Percentiles rank a stretch among this genome's conserved stretches.
Evolutionary conservation across 2,113 vertebrate species (phyloP).

Genomic region (Indicator maculatus): DNA sequence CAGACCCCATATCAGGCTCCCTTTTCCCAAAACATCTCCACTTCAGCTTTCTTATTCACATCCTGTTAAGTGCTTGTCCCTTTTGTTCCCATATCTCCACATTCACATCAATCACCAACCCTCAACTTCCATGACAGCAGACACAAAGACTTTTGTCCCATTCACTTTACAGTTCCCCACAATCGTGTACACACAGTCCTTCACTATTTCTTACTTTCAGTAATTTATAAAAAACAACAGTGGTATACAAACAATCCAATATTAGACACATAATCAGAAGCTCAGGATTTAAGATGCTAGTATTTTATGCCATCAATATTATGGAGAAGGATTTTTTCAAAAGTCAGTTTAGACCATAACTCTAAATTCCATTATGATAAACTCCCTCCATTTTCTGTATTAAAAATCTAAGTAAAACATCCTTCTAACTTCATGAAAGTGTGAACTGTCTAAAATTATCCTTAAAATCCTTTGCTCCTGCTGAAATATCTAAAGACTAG

Average conservation of each 20-base stretch:
- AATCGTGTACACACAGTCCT: fast-evolving
- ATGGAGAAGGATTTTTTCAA: neutral
- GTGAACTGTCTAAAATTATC: neutral
- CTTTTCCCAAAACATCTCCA: neutral
- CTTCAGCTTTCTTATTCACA: neutral
- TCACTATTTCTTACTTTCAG: neutral
- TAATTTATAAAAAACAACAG: neutral
- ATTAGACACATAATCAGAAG: neutral
- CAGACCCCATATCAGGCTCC: neutral
- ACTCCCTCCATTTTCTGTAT: neutral
- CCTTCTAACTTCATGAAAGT: neutral
- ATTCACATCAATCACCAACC: neutral
- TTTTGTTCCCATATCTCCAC: neutral
- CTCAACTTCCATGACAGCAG: fast-evolving
- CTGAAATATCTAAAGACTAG: neutral
- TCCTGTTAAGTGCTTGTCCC: neutral
- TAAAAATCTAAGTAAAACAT: neutral
- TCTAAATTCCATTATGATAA: neutral
- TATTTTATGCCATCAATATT: neutral
- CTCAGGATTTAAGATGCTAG: neutral
- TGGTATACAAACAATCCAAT: neutral
- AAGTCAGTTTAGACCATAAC: neutral
- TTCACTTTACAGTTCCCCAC: neutral
- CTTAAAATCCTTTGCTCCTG: neutral
- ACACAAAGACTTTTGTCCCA: neutral